Conservation (phyloP, 2,888 invertebrate species). For the Synergus itoensis region DNA sequence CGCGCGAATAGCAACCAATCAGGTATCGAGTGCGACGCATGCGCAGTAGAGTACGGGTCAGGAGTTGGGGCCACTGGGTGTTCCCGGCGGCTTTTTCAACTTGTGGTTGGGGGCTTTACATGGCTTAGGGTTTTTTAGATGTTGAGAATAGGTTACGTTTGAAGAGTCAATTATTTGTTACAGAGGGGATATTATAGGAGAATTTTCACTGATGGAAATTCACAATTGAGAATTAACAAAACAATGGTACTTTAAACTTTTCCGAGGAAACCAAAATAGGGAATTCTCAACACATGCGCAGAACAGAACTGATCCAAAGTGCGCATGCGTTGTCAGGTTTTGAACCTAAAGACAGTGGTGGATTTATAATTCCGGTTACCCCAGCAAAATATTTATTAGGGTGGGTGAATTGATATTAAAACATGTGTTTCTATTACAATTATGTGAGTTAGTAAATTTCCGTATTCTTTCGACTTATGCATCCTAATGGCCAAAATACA, state of each 20-base stretch:
- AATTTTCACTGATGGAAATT: background rate
- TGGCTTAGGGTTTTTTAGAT: background rate
- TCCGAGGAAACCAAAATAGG: background rate
- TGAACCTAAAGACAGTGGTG: background rate
- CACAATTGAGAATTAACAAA: background rate
- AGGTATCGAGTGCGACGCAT: no score
- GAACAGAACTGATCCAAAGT: background rate
- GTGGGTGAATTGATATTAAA: no score
- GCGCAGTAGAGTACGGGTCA: no score
- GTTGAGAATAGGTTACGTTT: background rate
- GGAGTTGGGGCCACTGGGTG: no score
- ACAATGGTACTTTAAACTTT: background rate
- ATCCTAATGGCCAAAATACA: no score
- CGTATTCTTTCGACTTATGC: no score
- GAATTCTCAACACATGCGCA: background rate
- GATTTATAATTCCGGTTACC: background rate
- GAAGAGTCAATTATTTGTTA: background rate
- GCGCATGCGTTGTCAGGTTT: background rate
- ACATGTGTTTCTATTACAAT: no score
- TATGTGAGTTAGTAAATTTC: no score
- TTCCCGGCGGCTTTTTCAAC: conserved; percentile 26
- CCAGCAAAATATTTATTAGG: no score
- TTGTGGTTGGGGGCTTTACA: background rate
- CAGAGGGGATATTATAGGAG: background rate
- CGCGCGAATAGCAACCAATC: no score